Conservation (phyloP, 2,113 vertebrate genomes). For the Oxygymnocypris stewartii region DNA sequence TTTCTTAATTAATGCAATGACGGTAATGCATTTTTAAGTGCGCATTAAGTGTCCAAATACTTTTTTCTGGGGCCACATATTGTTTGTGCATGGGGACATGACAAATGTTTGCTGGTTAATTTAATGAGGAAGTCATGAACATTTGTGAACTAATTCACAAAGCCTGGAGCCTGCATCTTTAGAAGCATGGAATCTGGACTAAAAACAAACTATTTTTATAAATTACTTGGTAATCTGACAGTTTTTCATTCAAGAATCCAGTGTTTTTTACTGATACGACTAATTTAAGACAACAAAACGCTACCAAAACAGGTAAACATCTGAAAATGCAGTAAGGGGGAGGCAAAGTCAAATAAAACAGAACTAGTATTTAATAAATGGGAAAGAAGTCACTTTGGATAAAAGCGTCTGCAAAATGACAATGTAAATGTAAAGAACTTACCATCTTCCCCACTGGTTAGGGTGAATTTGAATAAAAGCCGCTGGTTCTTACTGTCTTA, state of each 20-base stretch:
- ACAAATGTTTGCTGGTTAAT: background rate
- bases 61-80: background rate
- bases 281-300: slow-evolving; percentile 48
- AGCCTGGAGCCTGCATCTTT: slow-evolving; percentile 64
- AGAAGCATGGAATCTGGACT: slow-evolving; percentile 55
- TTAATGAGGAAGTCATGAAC: background rate
- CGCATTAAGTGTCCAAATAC: background rate
- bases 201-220: slow-evolving; percentile 28
- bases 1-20: background rate
- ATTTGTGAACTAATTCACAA: slow-evolving; percentile 35
- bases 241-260: slow-evolving; percentile 43
- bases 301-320: background rate
- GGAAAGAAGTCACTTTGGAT: background rate
- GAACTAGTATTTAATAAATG: slow-evolving; percentile 43
- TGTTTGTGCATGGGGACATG: background rate
- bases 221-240: slow-evolving; percentile 55
- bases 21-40: background rate
- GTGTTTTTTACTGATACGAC: slow-evolving; percentile 40
- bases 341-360: slow-evolving; percentile 1
- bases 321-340: slow-evolving; percentile 44
- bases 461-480: slow-evolving; percentile 59
- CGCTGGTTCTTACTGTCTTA: slow-evolving; percentile 62
- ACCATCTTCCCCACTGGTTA: slow-evolving; percentile 62
- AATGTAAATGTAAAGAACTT: slow-evolving; percentile 51
- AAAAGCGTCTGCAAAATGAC: too few relatives aligned